Evolutionary conservation across 2,888 invertebrate genomes (phyloP), one percentile per base, ranked within the genome.

Genomic region (Acleris cristana): DNA sequence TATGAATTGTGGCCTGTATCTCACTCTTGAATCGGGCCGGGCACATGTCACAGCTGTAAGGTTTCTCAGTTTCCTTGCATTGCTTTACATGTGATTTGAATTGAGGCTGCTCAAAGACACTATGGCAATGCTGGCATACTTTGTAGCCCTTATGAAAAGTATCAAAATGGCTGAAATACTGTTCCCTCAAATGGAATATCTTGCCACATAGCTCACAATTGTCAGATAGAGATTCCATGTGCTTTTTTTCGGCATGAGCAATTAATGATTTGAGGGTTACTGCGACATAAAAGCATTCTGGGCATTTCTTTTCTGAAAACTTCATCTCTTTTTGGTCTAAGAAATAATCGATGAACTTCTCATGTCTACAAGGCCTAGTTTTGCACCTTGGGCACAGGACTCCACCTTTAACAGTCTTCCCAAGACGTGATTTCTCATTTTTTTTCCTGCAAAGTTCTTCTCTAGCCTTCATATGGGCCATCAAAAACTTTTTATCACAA

Each of bases 141-240:
- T 67, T 63, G 40, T 67, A 44, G 16, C 58, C 58, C 12, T 23
- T 34, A 19, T 67, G 67, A 45, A 67, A 67, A 0, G 63, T 67
- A 1, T 67, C 62, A 49, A 67, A 67, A 58, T 67, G 67, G 40
- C 67, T 67, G n/a, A 63, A 63, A 67, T 67, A 67, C 21, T 67
- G 67, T 26, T 67, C 67, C n/a, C 62, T 53, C 40, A 67, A 26
- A 18, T 58, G 52, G 19, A 67, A 67, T 44, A 67, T 49, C 18
- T 67, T 67, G 7, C 67, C 67, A 19, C 67, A 67, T 21, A 67
- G 21, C 23, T 67, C 67, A 40, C 67, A 67, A 10, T 63, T 54
- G 21, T 67, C 67, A 10, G 63, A 55, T 5, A 67, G n/a, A 23
- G 53, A 34, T 3, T 63, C 67, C 53, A 58, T 58, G 2, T 67